Evolutionary conservation across 2,113 vertebrate species (phyloP), one percentile per base, ranked within the genome.

Genomic region (Tretioscincus oriximinensis): DNA sequence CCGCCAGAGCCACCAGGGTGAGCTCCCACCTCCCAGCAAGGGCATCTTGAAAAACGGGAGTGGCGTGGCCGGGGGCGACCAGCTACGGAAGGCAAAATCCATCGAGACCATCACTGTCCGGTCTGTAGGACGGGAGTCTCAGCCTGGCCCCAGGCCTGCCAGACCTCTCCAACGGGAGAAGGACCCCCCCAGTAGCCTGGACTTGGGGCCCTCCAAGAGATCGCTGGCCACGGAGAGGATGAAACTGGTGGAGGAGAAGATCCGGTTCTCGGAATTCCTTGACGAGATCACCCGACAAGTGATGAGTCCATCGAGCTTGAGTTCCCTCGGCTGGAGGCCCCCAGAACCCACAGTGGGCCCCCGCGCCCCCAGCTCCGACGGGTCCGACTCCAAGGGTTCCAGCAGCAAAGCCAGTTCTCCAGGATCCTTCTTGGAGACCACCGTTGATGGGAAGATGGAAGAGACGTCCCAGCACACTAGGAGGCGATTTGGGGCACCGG

Each of bases 211-310:
- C 21, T n/a, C 76, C 64, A 61, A 60, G 58, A 77, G 58, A 58
- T 1, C 60, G 5, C 65, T 49, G 5, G 11, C 11, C 60, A 41
- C 35, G 1, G 28, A 54, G n/a, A 22, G 58, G 28, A 67, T 21
- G 29, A 74, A 41, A 14, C 95, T 22, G 22, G 77, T 90, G 60
- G 94, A 94, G 77, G 95, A 96, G 81, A 97, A 96, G 90, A 90
- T 88, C 29, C 93, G 93, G 77, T 97, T 97, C 80, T 97, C 96
- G 7, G 92, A 93, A 5, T 97, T 97, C 82, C 92, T 97, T 21
- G 95, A 96, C 73, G 96, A 97, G 86, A 96, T 97, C 79, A 97
- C 96, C 6, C 86, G 90, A 5, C 96, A 96, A 87, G 95, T 97
- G 29, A 90, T 97, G 61, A 97, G 96, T 83, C 95, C 96, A 0